Percentiles rank a stretch among this genome's conserved stretches.
Conservation (phyloP, 2,888 invertebrate species). For the Gymnocheta viridis region DNA sequence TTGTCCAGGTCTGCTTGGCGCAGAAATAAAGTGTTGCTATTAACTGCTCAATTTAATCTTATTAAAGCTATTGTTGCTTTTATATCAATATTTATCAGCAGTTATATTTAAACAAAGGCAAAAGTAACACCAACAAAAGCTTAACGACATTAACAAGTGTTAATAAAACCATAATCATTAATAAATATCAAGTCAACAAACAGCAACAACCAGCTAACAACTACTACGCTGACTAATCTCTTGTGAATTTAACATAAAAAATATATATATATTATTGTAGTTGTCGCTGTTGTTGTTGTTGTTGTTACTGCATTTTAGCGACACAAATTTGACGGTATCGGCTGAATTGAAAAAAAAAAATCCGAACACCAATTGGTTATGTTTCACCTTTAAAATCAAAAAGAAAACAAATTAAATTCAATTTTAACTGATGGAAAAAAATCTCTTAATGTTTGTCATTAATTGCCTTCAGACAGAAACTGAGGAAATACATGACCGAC, state of each 20-base stretch:
- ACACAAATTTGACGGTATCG: background rate
- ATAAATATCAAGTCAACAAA: conserved; percentile 56
- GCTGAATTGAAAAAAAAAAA: background rate
- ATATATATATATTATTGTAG: background rate
- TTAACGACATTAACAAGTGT: conserved; percentile 69
- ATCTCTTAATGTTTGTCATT: conserved; percentile 52
- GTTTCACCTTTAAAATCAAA: conserved; percentile 24
- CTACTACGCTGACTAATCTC: conserved; percentile 64
- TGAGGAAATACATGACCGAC: conserved; percentile 9
- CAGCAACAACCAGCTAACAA: conserved; percentile 19
- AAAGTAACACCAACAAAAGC: conserved; percentile 42
- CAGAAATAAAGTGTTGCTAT: conserved; percentile 63
- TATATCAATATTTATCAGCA: conserved; percentile 52
- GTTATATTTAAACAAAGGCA: conserved; percentile 52
- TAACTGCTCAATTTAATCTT: conserved; percentile 69
- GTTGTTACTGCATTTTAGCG: conserved; percentile 1
- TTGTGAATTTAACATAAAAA: conserved; percentile 53
- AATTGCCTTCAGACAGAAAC: conserved; percentile 26
- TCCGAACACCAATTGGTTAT: conserved; percentile 7
- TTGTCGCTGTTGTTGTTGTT: conserved; percentile 24
- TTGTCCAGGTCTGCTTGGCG: background rate
- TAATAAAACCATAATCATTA: conserved; percentile 71
- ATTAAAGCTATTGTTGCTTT: conserved; percentile 49
- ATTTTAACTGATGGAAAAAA: conserved; percentile 29
- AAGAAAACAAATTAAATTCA: conserved; percentile 4